Base-by-base conservation (phyloP, 2,888 invertebrate genomes). In the Lamellibrachia satsuma region DNA sequence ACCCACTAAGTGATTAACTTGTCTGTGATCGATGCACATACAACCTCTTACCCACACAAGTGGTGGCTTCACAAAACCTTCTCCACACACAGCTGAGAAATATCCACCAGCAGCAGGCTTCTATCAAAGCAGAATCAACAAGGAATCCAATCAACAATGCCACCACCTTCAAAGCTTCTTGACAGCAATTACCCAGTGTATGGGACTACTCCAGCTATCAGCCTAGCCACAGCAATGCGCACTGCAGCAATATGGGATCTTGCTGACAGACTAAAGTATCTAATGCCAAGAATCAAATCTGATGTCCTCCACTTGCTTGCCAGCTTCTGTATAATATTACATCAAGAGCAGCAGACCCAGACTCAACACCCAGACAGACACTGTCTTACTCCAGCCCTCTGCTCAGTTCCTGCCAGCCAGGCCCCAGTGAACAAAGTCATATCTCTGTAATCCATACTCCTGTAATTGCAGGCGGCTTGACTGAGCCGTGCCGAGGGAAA, bases 371-470 rank as follows among this genome's bases (percentile, higher is more conserved):
- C 11, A 60, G 75, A 75, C 75, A 75, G 4, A 3, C 75, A 55
- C 3, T 55, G 75, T 22, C 75, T 22, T 15, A 57, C 75, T 22
- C 3, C 75, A 75, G 75, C n/a, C 75, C 75, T 15, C 22, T 75
- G 15, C 15, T 22, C 75, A 1, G 75, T 22, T 15, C 75, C 15
- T 22, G 75, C n/a, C 75, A 75, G 75, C 2, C 75, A 75, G 22
- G 75, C 22, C 75, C 75, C 22, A 75, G 75, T 75, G 75, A 75
- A 75, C 75, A 75, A 75, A 75, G 75, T 75, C 22, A 75, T 75
- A 75, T 75, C 75, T 75, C 22, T 75, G 75, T 75, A 75, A 75
- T 75, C 75, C 75, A 75, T 75, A 75, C 75, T 75, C 75, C 75
- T 75, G 22, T 75, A 75, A 75, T 22, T n/a, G 22, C 75, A 22